Percentiles rank a stretch among this genome's conserved stretches.
These are phyloP conservation scores for Parnassius smintheus DNA, from an alignment of 2,888 invertebrate species.

Conservation along the genomic window DNA sequence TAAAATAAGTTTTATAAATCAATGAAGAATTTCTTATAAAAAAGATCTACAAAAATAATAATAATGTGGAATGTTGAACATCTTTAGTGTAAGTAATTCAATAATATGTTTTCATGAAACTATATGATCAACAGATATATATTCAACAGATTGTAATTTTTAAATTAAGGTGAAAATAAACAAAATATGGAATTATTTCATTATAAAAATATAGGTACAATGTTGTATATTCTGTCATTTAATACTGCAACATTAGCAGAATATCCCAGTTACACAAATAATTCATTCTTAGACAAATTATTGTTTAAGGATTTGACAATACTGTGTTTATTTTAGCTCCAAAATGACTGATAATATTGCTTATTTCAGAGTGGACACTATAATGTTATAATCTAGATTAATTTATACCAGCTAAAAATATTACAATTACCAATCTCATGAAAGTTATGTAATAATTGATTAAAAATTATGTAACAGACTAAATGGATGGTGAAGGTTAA, in stretches of 20 bases:
- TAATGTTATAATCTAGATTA: conserved; percentile 22
- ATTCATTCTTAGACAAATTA: neutral
- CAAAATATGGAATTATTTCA: neutral
- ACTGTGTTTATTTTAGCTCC: neutral
- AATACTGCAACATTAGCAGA: conserved; percentile 6
- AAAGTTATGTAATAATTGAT: conserved; percentile 34
- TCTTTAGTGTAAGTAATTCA: conserved; percentile 28
- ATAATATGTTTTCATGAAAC: neutral
- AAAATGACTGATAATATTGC: conserved; percentile 14
- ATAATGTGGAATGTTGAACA: conserved; percentile 65
- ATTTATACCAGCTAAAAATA: conserved; percentile 29
- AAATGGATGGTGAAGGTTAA: conserved; percentile 61
- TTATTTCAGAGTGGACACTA: conserved; percentile 32
- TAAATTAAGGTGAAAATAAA: neutral
- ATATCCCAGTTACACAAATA: conserved; percentile 24
- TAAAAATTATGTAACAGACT: conserved; percentile 47
- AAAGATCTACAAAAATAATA: conserved; percentile 58
- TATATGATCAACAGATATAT: neutral
- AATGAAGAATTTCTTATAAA: conserved; percentile 33
- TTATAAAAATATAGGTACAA: conserved; percentile 20
- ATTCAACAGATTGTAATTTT: neutral
- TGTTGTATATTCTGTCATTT: neutral
- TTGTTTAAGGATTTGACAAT: conserved; percentile 8
- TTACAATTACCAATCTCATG: conserved; percentile 42
- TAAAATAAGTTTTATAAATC: conserved; percentile 4